Percentiles rank a stretch among this genome's conserved stretches.
Evolutionary conservation across 2,113 vertebrate genomes (phyloP).

Genomic region (Scytalopus superciliaris): DNA sequence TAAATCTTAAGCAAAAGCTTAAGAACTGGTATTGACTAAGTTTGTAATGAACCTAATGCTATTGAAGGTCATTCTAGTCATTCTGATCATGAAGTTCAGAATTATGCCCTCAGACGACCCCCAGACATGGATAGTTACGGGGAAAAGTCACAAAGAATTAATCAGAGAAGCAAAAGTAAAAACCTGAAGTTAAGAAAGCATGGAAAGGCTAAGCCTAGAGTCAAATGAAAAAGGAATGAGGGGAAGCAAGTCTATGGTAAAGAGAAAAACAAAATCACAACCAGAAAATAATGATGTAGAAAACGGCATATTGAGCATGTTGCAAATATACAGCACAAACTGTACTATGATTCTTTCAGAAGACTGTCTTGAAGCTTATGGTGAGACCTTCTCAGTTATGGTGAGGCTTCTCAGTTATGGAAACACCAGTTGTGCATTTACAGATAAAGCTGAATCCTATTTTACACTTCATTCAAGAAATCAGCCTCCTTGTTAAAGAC

Average conservation of each 20-base stretch:
- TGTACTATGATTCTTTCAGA: not conserved
- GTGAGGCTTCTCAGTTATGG: not conserved
- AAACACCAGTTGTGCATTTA: not conserved
- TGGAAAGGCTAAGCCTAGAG: slow-evolving; percentile 35
- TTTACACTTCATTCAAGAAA: not conserved
- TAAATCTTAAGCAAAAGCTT: not conserved
- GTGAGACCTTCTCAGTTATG: not conserved
- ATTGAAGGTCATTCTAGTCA: slow-evolving; percentile 30
- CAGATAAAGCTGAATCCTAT: not conserved
- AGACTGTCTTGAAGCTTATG: not conserved
- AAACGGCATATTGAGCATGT: not conserved
- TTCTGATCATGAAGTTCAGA: slow-evolving; percentile 37
- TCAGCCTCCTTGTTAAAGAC: not conserved
- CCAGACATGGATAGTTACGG: not conserved
- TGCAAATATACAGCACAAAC: not conserved
- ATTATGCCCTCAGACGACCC: slow-evolving; percentile 20
- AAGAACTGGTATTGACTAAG: not conserved
- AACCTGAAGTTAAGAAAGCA: slow-evolving; percentile 9
- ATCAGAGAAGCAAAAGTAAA: slow-evolving; percentile 44
- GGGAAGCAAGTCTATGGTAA: not conserved
- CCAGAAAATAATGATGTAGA: not conserved
- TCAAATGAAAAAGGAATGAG: not conserved
- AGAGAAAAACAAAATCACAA: not conserved
- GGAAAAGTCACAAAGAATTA: slow-evolving; percentile 54
- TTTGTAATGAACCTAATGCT: slow-evolving; percentile 14